Evolutionary conservation across 2,888 invertebrate genomes (phyloP).

Genomic region (Cantharis rufa): DNA sequence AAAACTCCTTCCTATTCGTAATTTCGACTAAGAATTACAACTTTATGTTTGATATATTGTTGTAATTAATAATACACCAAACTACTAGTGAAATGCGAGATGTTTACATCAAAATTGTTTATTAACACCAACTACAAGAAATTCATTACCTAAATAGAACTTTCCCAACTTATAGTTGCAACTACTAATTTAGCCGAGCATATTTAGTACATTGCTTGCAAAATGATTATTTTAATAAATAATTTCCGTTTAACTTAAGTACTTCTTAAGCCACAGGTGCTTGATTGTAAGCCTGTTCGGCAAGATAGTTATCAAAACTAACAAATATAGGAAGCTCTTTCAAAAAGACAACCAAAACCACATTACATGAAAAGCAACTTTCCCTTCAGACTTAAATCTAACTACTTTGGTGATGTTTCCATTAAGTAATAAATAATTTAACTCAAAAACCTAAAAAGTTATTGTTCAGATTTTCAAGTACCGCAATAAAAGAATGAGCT

Average conservation of each 20-base stretch:
- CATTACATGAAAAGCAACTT: not conserved
- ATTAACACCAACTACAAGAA: not conserved
- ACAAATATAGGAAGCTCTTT: not conserved
- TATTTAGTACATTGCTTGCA: not conserved
- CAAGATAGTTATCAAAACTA: not conserved
- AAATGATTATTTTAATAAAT: not conserved
- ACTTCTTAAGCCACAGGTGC: not conserved
- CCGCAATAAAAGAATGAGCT: not conserved
- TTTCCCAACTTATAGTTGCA: not conserved
- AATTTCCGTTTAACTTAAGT: not conserved
- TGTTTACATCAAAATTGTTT: not conserved
- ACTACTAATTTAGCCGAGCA: not conserved
- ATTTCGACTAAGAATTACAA: conserved; percentile 9
- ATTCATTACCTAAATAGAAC: not conserved
- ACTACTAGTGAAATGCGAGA: not conserved
- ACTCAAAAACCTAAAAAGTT: not conserved
- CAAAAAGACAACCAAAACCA: not conserved
- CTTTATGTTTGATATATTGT: conserved; percentile 22
- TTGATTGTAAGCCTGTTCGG: not conserved
- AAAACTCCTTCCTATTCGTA: conserved; percentile 14
- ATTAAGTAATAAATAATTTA: not conserved
- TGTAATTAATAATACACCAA: conserved; percentile 21
- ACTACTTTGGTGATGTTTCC: not conserved
- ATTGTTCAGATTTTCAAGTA: not conserved
- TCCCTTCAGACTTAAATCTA: not conserved